These are phyloP conservation scores for Empidonax traillii DNA, from an alignment of 2,113 vertebrate species.

Conservation along the genomic window DNA sequence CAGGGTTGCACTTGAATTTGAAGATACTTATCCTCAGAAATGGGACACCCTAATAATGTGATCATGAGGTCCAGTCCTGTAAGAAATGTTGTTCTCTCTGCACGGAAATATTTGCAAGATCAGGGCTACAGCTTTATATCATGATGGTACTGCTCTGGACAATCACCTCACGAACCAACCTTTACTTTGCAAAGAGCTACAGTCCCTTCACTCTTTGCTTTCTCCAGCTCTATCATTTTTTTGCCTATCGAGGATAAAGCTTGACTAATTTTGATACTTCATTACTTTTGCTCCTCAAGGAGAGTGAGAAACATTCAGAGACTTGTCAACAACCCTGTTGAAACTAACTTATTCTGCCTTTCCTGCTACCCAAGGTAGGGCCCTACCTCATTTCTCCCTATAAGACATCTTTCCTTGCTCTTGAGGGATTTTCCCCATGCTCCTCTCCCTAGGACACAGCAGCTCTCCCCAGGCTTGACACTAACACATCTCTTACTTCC, in stretches of 20 bases:
- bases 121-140: background rate
- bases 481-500: background rate
- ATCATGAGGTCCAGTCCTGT: background rate
- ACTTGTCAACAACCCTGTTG: background rate
- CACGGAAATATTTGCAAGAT: background rate
- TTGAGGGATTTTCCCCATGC: background rate
- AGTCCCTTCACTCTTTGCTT: background rate
- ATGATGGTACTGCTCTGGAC: background rate
- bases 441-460: background rate
- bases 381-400: background rate
- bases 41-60: background rate
- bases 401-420: background rate
- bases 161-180: background rate
- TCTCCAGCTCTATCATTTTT: background rate
- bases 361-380: background rate
- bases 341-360: background rate
- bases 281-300: background rate
- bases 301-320: background rate
- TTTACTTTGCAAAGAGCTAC: background rate
- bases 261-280: background rate
- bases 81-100: background rate
- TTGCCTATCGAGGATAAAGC: background rate
- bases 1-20: background rate
- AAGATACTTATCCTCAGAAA: background rate
- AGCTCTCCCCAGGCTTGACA: background rate